Evolutionary conservation across 2,797 vertebrate genomes (phyloP).

Genomic region (Gambelia wislizenii): DNA sequence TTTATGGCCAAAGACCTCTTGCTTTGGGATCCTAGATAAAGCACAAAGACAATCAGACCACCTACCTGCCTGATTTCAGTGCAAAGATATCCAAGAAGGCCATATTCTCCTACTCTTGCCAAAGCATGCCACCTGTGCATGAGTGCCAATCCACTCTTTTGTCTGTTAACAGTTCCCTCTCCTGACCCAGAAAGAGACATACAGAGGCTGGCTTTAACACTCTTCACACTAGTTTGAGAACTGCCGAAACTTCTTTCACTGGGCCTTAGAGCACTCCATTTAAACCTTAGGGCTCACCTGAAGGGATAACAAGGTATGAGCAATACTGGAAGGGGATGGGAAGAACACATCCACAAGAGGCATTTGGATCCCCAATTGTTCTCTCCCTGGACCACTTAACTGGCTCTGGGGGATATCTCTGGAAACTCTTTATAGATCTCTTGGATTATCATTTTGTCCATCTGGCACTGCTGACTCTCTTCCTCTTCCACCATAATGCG

Average conservation of each 20-base stretch:
- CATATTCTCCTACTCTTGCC: slow-evolving; percentile 21
- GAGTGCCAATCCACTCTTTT: slow-evolving; percentile 29
- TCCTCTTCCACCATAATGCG: slow-evolving; percentile 92
- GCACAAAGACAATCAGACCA: slow-evolving; percentile 5
- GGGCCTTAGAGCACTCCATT: slow-evolving; percentile 26
- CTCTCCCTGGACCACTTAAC: slow-evolving; percentile 66
- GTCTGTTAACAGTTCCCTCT: slow-evolving; percentile 32
- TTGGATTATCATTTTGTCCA: slow-evolving; percentile 95
- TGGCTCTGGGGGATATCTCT: slow-evolving; percentile 81
- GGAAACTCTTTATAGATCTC: slow-evolving; percentile 96
- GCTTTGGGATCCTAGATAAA: slow-evolving; percentile 28
- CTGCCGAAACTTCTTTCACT: slow-evolving; percentile 33
- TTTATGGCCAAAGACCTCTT: slow-evolving; percentile 67
- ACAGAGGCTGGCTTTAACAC: neutral
- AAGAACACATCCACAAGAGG: slow-evolving; percentile 71
- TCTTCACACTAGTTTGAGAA: neutral
- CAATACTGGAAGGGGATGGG: slow-evolving; percentile 66
- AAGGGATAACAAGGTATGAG: slow-evolving; percentile 70
- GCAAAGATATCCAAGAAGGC: slow-evolving; percentile 20
- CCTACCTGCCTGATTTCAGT: slow-evolving; percentile 18
- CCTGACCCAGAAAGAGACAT: slow-evolving; percentile 44
- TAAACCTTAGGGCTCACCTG: slow-evolving; percentile 61
- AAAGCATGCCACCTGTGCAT: neutral
- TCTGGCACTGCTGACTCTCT: slow-evolving; percentile 88
- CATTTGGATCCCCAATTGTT: slow-evolving; percentile 52